A percentile compares a stretch with the other conserved stretches of the same genome.
phyloP scores from a whole-genome alignment of 2,797 vertebrate species.

The Pteropus rufus region DNA sequence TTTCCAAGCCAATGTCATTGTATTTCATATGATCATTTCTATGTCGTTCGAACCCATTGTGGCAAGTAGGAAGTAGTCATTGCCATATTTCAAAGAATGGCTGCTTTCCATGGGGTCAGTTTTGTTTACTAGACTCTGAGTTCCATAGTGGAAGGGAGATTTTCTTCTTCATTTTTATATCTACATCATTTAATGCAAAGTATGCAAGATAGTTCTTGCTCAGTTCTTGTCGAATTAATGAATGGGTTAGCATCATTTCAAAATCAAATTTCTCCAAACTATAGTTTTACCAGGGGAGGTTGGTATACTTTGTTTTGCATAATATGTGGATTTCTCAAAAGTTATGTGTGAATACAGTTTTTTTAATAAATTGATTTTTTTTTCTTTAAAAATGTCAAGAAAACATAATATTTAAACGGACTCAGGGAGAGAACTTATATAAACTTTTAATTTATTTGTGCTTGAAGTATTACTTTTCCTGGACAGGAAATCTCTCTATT shows the following conservation, averaged over 20 bases:
- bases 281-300: neutral
- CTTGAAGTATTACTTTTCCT: neutral
- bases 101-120: neutral
- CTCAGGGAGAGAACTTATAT: neutral
- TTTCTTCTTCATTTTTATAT: neutral
- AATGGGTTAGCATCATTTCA: neutral
- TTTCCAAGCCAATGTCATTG: neutral
- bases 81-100: neutral
- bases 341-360: neutral
- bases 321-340: conserved; percentile 1
- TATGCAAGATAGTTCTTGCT: neutral
- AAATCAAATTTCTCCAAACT: neutral
- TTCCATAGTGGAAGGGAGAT: neutral
- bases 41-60: neutral
- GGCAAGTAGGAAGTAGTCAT: neutral
- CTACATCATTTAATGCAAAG: neutral
- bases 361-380: neutral
- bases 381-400: neutral
- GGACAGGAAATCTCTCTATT: neutral
- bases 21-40: conserved; percentile 10
- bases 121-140: neutral
- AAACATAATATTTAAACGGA: neutral
- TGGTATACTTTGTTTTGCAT: neutral
- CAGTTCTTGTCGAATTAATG: neutral
- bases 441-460: neutral